A percentile compares a stretch with the other conserved stretches of the same genome.
phyloP scores from a whole-genome alignment of 2,797 vertebrate genomes.

The Pangasius djambal region DNA sequence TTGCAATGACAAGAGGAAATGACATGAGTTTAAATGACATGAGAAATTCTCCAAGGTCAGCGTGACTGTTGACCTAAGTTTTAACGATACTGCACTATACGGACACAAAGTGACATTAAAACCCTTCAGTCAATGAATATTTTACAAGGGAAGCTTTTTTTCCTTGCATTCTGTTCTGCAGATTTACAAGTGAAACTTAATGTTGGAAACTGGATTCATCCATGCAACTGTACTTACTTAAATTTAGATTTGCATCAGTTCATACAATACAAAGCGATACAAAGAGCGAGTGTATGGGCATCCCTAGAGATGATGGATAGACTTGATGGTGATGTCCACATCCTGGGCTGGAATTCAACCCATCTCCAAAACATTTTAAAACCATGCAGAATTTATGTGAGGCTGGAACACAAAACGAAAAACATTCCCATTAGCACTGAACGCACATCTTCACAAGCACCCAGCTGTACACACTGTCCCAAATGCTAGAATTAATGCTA shows the following conservation, averaged over 20 bases:
- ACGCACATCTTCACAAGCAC: not conserved
- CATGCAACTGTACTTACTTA: slow-evolving; percentile 24
- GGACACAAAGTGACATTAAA: slow-evolving; percentile 46
- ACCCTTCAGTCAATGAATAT: not conserved
- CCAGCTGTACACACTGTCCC: no score
- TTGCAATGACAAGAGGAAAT: not conserved
- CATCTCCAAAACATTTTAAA: slow-evolving; percentile 2
- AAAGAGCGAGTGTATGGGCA: slow-evolving; percentile 17
- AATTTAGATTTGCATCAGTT: slow-evolving; percentile 18
- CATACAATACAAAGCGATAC: slow-evolving; percentile 33
- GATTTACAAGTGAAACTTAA: not conserved
- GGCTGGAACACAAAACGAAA: slow-evolving; percentile 52
- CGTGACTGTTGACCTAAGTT: slow-evolving; percentile 31
- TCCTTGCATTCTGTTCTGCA: slow-evolving; percentile 3
- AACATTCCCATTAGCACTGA: not conserved
- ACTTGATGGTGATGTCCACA: slow-evolving; percentile 16
- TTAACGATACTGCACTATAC: slow-evolving; percentile 29
- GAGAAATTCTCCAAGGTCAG: not conserved
- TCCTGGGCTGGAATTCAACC: slow-evolving; percentile 3
- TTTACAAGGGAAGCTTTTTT: not conserved
- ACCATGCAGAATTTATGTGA: slow-evolving; percentile 54
- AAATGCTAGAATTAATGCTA: not conserved
- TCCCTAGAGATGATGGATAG: not conserved
- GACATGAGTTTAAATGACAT: not conserved
- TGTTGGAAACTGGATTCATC: not conserved